Base-by-base conservation (phyloP, 2,797 vertebrate genomes). In the Dendrocincla tyrannina region DNA sequence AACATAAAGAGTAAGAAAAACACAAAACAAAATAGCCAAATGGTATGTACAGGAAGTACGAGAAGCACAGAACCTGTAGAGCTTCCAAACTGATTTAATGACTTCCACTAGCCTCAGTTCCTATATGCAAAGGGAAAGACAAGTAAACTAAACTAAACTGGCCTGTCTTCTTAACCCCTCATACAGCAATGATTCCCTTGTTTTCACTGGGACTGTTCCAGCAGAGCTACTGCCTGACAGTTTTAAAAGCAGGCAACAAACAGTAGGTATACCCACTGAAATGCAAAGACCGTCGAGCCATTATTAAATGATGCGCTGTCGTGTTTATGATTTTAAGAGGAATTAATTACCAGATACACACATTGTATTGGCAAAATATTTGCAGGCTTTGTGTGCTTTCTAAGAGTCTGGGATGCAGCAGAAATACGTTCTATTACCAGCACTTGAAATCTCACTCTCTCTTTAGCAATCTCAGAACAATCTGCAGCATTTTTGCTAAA, bases 261-360 rank as follows among this genome's bases (percentile, higher is more conserved):
- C 5, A 10, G 17, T 30, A 70, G 9, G 6, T n/a, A 52, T 70
- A 85, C 3, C 55, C 44, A 68, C 25, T 7, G 55, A 90, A 94
- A 85, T 44, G n/a, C 18, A 76, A 78, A 88, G 47, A 39, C 22
- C 67, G 35, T 52, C 44, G 46, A 85, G 28, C 41, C 64, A 84
- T 58, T 85, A 91, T 89, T 68, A 89, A 89, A 86, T 55, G 6
- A 67, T 46, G 68, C 22, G 42, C 33, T 64, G 66, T 30, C 52
- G 59, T 72, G 78, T 92, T 94, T 81, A 67, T 30, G 5, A 80
- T 74, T 88, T 93, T 73, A 91, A 47, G 53, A 75, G 37, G 56
- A 74, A 77, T 85, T 75, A 89, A 90, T 82, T 75, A 53, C 41
- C 84, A 82, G 30, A 39, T 80, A 89, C 30, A 69, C 19, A 59